Base-by-base conservation (phyloP, 2,888 invertebrate species). In the Anarsia innoxiella region DNA sequence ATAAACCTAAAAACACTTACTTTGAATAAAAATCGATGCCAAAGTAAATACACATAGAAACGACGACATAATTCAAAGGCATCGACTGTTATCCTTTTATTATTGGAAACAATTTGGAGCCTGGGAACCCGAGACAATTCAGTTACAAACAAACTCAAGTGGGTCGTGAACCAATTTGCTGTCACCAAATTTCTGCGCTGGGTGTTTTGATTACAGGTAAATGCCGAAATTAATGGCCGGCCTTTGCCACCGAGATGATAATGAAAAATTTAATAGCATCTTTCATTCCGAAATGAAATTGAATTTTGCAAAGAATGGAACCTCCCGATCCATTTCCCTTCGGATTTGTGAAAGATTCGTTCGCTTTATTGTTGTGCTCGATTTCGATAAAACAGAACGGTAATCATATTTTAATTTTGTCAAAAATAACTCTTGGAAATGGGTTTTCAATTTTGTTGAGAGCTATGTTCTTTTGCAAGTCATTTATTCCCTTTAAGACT, bases 191-290 rank as follows among this genome's bases (percentile, higher is more conserved):
- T 59, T 55, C 51, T 43, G 42, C 44, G 46, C 23, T 45, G 57
- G 57, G 51, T 60, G 54, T 69, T 71, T 64, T 66, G 66, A 70
- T 73, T 65, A 64, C 59, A 62, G 56, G 57, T 64, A 58, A 66
- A 68, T 55, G 64, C 59, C 56, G 49, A 66, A 70, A 73, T 79
- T 71, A 77, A 78, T 73, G 64, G 64, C 41, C 40, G 42, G 46
- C 48, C 52, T 47, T 48, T 50, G 51, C 54, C 46, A 49, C 36
- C 42, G 52, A 51, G 51, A 57, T 59, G 61, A 70, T 76, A 72
- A 79, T 76, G 73, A 77, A 75, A 74, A 70, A 72, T 67, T 63
- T 70, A 68, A 75, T 66, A 57, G 61, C 56, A 45, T 56, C 52
- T 52, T 50, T 52, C 45, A 47, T 39, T 46, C 49, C 45, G 41